Conservation (phyloP, 2,113 vertebrate genomes). For the Hydropotes inermis region DNA sequence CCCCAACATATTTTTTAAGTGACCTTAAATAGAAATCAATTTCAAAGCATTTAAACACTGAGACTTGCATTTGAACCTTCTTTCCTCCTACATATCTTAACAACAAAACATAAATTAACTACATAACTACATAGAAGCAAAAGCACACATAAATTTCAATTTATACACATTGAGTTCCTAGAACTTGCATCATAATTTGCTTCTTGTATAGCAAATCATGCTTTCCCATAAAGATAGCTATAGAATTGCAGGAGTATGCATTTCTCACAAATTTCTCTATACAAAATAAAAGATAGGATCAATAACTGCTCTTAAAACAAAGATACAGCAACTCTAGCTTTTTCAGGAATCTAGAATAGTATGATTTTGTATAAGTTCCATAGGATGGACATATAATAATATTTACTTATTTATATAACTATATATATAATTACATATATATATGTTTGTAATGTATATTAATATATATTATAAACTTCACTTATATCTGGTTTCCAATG, state of each 20-base stretch:
- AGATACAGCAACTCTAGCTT: neutral
- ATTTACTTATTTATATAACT: neutral
- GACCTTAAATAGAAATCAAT: conserved; percentile 26
- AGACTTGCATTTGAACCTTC: neutral
- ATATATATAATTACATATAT: neutral
- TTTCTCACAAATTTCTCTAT: neutral
- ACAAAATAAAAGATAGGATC: neutral
- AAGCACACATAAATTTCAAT: neutral
- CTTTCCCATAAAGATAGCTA: conserved; percentile 32
- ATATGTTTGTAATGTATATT: no score
- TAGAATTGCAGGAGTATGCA: conserved; percentile 14
- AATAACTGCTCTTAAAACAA: neutral
- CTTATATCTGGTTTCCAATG: neutral
- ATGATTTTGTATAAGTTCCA: neutral
- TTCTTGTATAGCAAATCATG: neutral
- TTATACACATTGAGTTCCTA: neutral
- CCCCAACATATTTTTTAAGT: neutral
- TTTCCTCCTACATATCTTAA: neutral
- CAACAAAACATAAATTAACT: neutral
- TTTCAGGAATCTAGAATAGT: neutral
- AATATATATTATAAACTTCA: neutral
- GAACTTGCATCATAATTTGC: neutral
- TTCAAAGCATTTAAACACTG: neutral
- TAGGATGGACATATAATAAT: neutral
- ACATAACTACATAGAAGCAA: neutral